phyloP scores from a whole-genome alignment of 2,113 vertebrate species.

The Trachemys scripta region DNA sequence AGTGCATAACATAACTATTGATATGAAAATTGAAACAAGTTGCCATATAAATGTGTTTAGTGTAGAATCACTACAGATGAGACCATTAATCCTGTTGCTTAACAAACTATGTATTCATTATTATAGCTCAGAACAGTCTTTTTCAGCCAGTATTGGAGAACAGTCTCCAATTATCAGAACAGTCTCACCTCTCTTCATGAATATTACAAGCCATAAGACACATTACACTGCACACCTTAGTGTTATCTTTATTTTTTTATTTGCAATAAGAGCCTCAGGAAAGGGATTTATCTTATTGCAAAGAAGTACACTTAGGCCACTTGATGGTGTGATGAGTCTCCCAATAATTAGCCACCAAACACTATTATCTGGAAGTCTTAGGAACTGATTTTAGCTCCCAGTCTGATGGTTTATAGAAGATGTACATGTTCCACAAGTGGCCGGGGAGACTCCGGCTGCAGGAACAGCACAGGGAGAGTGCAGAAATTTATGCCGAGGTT shows the following conservation, averaged over 20 bases:
- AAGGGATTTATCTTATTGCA: slow-evolving; percentile 28
- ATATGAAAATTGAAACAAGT: slow-evolving; percentile 69
- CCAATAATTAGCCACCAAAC: no score
- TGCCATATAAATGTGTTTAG: slow-evolving; percentile 52
- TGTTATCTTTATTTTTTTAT: slow-evolving; percentile 48
- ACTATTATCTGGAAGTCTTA: no score
- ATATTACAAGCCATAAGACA: slow-evolving; percentile 47
- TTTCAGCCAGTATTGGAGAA: slow-evolving; percentile 40
- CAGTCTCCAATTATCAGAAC: no score
- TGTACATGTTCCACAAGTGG: no score
- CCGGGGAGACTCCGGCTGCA: not conserved
- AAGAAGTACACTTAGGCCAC: not conserved
- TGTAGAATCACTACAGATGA: slow-evolving; percentile 53
- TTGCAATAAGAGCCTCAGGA: slow-evolving; percentile 31
- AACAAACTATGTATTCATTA: slow-evolving; percentile 68
- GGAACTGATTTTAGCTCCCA: no score
- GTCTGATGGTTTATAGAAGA: no score
- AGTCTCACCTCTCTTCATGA: slow-evolving; percentile 27
- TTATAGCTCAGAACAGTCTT: slow-evolving; percentile 35
- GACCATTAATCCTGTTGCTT: slow-evolving; percentile 47
- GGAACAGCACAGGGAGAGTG: not conserved
- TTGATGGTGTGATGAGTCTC: no score
- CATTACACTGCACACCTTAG: slow-evolving; percentile 36
- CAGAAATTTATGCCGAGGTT: slow-evolving; percentile 25
- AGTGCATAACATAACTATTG: slow-evolving; percentile 61